phyloP scores from a whole-genome alignment of 1,140 invertebrate genomes.

The Drosophila fuyamai region DNA sequence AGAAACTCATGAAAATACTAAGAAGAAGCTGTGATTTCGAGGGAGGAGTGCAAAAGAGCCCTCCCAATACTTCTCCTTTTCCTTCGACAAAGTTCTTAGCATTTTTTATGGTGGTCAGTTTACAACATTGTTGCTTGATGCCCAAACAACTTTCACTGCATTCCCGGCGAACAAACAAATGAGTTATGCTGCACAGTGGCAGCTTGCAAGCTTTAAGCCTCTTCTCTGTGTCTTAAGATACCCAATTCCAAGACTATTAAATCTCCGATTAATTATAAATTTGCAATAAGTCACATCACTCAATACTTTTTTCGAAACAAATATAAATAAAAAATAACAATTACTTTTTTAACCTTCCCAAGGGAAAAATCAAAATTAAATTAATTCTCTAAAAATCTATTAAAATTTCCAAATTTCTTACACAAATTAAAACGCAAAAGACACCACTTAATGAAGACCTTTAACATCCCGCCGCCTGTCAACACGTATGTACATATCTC shows the following conservation, averaged over 20 bases:
- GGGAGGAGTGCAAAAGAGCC: not conserved
- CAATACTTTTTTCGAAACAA: too few species aligned
- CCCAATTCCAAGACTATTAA: too few species aligned
- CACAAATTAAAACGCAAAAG: too few species aligned
- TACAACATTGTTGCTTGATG: slow-evolving; percentile 36
- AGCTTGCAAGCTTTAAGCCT: not conserved
- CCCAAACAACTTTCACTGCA: slow-evolving; percentile 39
- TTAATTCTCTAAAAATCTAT: too few species aligned
- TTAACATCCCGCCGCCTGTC: slow-evolving; percentile 1
- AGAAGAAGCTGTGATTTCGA: not conserved
- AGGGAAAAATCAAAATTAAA: too few species aligned
- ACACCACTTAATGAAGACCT: not conserved
- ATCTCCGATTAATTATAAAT: too few species aligned
- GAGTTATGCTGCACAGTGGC: slow-evolving; percentile 8
- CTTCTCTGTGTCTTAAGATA: too few species aligned
- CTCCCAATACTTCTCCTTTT: not conserved
- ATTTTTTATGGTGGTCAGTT: slow-evolving; percentile 33
- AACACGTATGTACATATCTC: slow-evolving; percentile 25
- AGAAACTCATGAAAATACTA: slow-evolving; percentile 18
- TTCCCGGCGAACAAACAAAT: not conserved
- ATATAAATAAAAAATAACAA: too few species aligned
- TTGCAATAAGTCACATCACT: too few species aligned
- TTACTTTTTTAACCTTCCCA: too few species aligned
- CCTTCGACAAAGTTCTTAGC: slow-evolving; percentile 34
- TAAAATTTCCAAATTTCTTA: too few species aligned